Conservation (phyloP, 2,113 vertebrate species). For the Athene cunicularia region DNA sequence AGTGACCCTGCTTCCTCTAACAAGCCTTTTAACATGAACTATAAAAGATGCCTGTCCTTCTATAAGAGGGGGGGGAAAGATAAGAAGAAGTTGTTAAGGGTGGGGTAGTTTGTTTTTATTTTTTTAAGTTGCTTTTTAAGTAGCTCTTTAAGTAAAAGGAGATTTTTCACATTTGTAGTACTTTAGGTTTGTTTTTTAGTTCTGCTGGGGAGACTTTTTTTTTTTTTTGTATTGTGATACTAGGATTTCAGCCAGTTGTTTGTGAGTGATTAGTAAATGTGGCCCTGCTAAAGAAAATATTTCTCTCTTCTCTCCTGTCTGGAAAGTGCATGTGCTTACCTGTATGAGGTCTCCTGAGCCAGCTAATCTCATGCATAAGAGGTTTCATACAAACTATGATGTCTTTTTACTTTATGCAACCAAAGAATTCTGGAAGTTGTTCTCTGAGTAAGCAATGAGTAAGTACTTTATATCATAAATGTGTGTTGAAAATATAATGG, state of each 20-base stretch:
- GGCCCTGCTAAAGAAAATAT: neutral
- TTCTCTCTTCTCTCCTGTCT: neutral
- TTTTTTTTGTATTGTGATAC: neutral
- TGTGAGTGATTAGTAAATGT: neutral
- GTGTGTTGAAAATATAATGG: neutral
- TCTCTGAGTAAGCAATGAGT: neutral
- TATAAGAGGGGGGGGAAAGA: accelerated
- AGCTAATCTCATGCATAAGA: neutral
- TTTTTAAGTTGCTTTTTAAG: neutral
- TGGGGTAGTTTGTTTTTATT: accelerated
- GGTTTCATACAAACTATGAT: neutral
- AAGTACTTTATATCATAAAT: neutral
- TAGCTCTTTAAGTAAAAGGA: neutral
- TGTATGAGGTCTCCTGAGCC: neutral
- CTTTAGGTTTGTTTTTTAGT: neutral
- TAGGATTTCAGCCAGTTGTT: neutral
- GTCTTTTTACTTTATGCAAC: neutral
- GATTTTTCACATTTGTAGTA: neutral
- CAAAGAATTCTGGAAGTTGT: neutral
- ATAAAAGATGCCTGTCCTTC: neutral
- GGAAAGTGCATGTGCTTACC: neutral
- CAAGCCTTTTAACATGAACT: neutral
- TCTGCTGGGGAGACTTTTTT: neutral
- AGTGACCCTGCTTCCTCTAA: neutral
- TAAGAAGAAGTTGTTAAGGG: accelerated